phyloP scores from a whole-genome alignment of 1,140 invertebrate species.

The Euwallacea similis region DNA sequence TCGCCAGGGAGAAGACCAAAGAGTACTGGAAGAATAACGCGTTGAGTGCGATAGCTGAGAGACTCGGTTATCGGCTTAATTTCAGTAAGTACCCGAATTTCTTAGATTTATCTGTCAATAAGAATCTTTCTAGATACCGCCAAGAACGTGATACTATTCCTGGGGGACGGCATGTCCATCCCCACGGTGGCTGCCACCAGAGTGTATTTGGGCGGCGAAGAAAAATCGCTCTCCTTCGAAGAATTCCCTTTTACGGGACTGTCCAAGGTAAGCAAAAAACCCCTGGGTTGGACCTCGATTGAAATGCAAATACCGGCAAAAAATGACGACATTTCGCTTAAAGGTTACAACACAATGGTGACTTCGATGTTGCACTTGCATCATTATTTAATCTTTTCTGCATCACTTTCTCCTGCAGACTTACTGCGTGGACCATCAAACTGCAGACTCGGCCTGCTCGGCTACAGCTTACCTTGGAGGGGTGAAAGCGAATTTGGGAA shows the following conservation, averaged over 20 bases:
- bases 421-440: constrained; percentile 79
- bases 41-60: constrained; percentile 29
- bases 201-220: constrained; percentile 72
- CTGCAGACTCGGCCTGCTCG: constrained; percentile 68
- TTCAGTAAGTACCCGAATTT: constrained; percentile 34
- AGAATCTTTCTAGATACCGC: constrained; percentile 52
- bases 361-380: constrained; percentile 13
- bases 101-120: neutral
- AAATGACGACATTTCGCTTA: no score
- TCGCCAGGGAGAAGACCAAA: constrained; percentile 35
- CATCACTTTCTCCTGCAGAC: constrained; percentile 61
- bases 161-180: constrained; percentile 82
- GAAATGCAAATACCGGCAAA: no score
- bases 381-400: constrained; percentile 1
- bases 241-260: constrained; percentile 74
- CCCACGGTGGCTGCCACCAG: constrained; percentile 72
- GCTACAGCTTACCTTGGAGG: constrained; percentile 84
- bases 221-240: constrained; percentile 71
- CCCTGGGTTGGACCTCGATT: no score
- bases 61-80: constrained; percentile 28
- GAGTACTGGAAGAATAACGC: constrained; percentile 39
- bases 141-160: constrained; percentile 77
- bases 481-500: constrained; percentile 80
- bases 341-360: neutral
- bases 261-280: constrained; percentile 63